These are phyloP conservation scores for Phortica magna DNA, from an alignment of 2,888 invertebrate species.

Conservation along the genomic window DNA sequence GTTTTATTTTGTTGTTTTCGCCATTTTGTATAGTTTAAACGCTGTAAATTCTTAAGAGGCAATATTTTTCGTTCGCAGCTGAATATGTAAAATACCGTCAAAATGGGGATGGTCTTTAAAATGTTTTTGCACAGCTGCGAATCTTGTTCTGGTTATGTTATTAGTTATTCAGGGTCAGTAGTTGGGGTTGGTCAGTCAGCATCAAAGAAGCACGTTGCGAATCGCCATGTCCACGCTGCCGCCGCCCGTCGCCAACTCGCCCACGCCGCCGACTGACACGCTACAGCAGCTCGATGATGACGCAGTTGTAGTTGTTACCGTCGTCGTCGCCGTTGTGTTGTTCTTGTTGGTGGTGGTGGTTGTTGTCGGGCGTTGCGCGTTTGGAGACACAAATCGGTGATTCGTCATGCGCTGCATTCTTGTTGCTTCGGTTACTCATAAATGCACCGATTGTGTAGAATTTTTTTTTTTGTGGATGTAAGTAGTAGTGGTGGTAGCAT, in stretches of 20 bases:
- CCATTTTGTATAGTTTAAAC: conserved; percentile 25
- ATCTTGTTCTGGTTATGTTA: not conserved
- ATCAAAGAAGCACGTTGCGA: conserved; percentile 31
- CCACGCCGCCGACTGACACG: not conserved
- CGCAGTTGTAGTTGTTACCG: conserved; percentile 53
- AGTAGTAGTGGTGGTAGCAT: conserved; percentile 1
- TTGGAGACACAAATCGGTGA: conserved; percentile 22
- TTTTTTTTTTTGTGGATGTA: conserved; percentile 23
- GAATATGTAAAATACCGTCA: conserved; percentile 68
- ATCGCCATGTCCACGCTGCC: conserved; percentile 23
- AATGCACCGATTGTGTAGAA: conserved; percentile 44
- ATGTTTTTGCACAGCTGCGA: conserved; percentile 22
- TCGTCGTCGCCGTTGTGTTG: conserved; percentile 49
- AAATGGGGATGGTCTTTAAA: not conserved
- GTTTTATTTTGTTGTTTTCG: conserved; percentile 33
- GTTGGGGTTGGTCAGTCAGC: conserved; percentile 5
- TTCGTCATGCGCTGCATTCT: conserved; percentile 28
- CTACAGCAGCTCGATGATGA: conserved; percentile 32
- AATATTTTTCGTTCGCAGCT: conserved; percentile 70
- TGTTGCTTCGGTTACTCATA: conserved; percentile 20
- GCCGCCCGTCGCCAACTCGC: conserved; percentile 23
- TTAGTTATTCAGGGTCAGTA: not conserved
- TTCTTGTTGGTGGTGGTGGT: conserved; percentile 41
- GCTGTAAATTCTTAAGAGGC: conserved; percentile 67
- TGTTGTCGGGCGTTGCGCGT: conserved; percentile 51